Evolutionary conservation across 2,797 vertebrate species (phyloP).

Genomic region (Eulemur albifrons): DNA sequence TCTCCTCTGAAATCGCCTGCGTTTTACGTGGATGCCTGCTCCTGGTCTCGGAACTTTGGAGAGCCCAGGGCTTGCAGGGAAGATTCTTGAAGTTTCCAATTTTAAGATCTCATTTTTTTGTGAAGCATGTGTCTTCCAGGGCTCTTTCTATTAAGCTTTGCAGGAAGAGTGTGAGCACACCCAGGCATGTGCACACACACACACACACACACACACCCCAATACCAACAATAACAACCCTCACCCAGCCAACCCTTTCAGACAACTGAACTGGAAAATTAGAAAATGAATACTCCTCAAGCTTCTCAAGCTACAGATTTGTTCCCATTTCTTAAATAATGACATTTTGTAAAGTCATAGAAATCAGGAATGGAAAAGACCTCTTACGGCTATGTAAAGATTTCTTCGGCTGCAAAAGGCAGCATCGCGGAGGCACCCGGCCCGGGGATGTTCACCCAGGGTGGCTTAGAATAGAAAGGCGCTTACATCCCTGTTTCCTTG

Average conservation of each 20-base stretch:
- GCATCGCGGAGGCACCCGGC: not conserved
- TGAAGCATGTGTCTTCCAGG: not conserved
- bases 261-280: constrained; percentile 69
- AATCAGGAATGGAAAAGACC: constrained; percentile 12
- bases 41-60: not conserved
- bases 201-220: not conserved
- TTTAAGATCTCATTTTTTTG: constrained; percentile 19
- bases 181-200: not conserved
- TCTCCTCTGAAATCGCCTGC: not conserved
- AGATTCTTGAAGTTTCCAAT: not conserved
- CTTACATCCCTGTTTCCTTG: not conserved
- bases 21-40: constrained; percentile 5
- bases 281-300: constrained; percentile 58
- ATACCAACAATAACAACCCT: not conserved
- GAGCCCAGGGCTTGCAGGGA: not conserved
- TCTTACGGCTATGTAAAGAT: not conserved
- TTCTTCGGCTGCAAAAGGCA: not conserved
- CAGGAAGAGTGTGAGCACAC: not conserved
- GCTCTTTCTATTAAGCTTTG: constrained; percentile 13
- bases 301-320: not conserved
- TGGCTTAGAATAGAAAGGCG: not conserved
- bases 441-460: too few species aligned
- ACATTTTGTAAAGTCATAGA: constrained; percentile 58
- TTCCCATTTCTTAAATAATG: constrained; percentile 53
- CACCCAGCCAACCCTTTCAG: constrained; percentile 38